Evolutionary conservation across 2,113 vertebrate species (phyloP).

Genomic region (Maccullochella peelii): DNA sequence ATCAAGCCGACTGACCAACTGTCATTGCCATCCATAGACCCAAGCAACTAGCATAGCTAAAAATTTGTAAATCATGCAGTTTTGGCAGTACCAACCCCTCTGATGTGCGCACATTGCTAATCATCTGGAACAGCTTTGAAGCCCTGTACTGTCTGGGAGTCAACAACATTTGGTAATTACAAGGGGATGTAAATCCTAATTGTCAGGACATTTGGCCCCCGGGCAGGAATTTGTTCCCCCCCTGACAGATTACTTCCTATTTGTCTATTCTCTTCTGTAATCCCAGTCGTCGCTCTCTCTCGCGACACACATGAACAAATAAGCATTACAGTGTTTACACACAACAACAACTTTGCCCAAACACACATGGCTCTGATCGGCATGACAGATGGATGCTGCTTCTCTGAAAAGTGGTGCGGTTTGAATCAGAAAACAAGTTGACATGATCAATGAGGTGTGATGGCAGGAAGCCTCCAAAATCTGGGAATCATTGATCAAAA

Average conservation of each 20-base stretch:
- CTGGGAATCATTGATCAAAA: constrained; percentile 36
- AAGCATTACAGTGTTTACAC: constrained; percentile 49
- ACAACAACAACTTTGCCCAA: constrained; percentile 43
- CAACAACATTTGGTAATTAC: constrained; percentile 70
- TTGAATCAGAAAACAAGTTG: constrained; percentile 56
- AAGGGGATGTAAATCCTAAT: constrained; percentile 56
- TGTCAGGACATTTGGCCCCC: constrained; percentile 52
- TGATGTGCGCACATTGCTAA: constrained; percentile 31
- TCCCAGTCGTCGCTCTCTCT: constrained; percentile 31
- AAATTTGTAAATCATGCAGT: constrained; percentile 1
- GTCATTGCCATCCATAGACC: neutral
- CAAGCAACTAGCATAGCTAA: neutral
- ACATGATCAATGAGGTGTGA: constrained; percentile 32
- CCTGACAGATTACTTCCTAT: constrained; percentile 56
- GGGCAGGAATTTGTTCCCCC: constrained; percentile 32
- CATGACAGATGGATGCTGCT: constrained; percentile 58
- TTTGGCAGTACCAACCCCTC: neutral
- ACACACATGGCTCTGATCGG: constrained; percentile 49
- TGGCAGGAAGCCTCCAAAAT: constrained; percentile 33
- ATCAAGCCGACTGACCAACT: neutral
- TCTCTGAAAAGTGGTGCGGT: constrained; percentile 16
- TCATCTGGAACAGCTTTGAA: constrained; percentile 51
- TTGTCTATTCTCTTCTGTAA: constrained; percentile 54
- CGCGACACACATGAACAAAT: constrained; percentile 46
- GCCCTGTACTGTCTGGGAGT: constrained; percentile 49